Conservation (phyloP, 1,140 invertebrate species). For the Listronotus bonariensis region DNA sequence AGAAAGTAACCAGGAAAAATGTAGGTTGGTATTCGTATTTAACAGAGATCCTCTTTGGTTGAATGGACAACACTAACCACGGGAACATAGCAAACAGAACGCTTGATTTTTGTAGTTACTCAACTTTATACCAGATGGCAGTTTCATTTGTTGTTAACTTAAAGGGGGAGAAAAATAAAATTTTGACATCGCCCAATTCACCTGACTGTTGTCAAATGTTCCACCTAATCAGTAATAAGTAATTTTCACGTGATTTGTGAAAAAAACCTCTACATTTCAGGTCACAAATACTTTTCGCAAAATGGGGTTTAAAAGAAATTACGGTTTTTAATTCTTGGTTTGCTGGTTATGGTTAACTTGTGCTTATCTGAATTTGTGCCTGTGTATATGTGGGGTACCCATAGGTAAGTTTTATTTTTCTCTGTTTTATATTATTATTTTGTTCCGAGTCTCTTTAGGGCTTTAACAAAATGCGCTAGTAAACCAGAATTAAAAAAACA, state of each 20-base stretch:
- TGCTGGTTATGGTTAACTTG: slow-evolving; percentile 18
- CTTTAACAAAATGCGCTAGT: no score
- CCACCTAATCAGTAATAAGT: slow-evolving; percentile 26
- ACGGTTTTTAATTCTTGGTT: slow-evolving; percentile 21
- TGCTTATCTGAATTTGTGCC: slow-evolving; percentile 49
- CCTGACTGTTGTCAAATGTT: slow-evolving; percentile 45
- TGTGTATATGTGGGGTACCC: slow-evolving; percentile 52
- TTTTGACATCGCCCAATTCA: slow-evolving; percentile 37
- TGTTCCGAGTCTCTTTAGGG: neutral
- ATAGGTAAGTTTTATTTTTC: slow-evolving; percentile 47
- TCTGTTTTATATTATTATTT: slow-evolving; percentile 25
- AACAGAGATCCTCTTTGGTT: no score
- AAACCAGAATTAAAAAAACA: no score
- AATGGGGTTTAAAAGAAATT: slow-evolving; percentile 22
- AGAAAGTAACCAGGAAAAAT: neutral
- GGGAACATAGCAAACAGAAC: no score
- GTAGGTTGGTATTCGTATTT: neutral
- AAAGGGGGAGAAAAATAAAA: neutral
- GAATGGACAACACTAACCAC: no score
- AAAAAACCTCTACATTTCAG: slow-evolving; percentile 22
- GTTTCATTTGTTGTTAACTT: no score
- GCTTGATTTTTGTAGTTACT: no score
- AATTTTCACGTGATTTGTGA: slow-evolving; percentile 46
- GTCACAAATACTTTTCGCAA: slow-evolving; percentile 23
- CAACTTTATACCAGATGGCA: no score